Base-by-base conservation (phyloP, 2,888 invertebrate species). In the Mylabris sibirica region DNA sequence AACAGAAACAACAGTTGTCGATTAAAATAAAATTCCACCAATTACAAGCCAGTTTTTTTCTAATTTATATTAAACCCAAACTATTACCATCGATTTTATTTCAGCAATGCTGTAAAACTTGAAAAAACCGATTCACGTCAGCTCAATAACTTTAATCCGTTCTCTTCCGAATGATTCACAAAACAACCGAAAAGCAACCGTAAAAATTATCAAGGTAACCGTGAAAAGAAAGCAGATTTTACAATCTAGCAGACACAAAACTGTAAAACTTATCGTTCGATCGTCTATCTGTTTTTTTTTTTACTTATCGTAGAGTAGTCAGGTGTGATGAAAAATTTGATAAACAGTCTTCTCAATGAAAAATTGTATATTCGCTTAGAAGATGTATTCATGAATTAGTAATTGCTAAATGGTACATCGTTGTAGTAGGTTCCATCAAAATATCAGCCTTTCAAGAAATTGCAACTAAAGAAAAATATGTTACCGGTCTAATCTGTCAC, bases 401-500 rank as follows among this genome's bases (percentile, higher is more conserved):
- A 79, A 79, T 77, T 72, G 76, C 70, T 64, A 63, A 67, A 67
- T 67, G 63, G 72, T 65, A 64, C 67, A 69, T 66, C 69, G 69
- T 69, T 67, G 67, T 63, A 34, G 35, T 38, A 35, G 4, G 30
- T 59, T 34, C 38, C 38, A 63, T 44, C 26, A 49, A 44, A 64
- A 64, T 57, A 68, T 67, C 72, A 68, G 68, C 69, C 74, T 76
- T 76, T 78, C 72, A 69, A 75, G 76, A 79, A 79, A 79, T 79
- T 78, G 79, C 78, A 78, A 73, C 72, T 71, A 71, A 57, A 78
- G 79, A 77, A 81, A 82, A 81, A 82, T 82, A 80, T 82, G 80
- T 81, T 80, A 78, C 81, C 77, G 76, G 78, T 75, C 78, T 81
- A 83, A 84, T 84, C 82, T 82, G 83, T 84, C 83, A 81, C 78